A percentile compares a stretch with the other conserved stretches of the same genome.
Conservation (phyloP, 2,797 vertebrate species). For the Halcyon leucocephala region DNA sequence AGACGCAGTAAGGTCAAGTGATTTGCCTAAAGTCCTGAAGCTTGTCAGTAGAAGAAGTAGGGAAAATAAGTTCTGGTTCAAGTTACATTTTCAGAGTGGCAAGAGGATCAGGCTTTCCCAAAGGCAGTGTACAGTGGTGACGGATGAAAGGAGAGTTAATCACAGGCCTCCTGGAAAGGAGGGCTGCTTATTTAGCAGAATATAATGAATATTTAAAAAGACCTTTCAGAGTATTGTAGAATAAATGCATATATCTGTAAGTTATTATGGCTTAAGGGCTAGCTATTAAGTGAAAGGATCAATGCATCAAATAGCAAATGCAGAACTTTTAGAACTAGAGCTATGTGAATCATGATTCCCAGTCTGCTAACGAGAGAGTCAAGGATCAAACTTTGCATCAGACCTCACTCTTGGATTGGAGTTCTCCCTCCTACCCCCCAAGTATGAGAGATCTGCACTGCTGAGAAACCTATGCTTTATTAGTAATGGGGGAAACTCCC, state of each 20-base stretch:
- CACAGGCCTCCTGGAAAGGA: slow-evolving; percentile 57
- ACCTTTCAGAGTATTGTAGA: slow-evolving; percentile 61
- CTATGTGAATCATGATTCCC: background rate
- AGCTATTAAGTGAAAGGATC: slow-evolving; percentile 61
- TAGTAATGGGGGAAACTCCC: background rate
- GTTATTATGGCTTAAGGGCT: slow-evolving; percentile 66
- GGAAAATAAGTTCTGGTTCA: slow-evolving; percentile 42
- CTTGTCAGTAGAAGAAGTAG: background rate
- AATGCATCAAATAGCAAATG: slow-evolving; percentile 64
- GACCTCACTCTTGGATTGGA: background rate
- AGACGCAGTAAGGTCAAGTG: slow-evolving; percentile 23
- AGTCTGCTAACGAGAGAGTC: background rate
- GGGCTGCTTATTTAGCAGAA: slow-evolving; percentile 68
- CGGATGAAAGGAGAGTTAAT: slow-evolving; percentile 58
- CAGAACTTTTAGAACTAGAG: slow-evolving; percentile 27
- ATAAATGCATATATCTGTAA: slow-evolving; percentile 71
- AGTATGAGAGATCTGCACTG: background rate
- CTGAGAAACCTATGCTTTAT: background rate
- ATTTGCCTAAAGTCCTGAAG: background rate
- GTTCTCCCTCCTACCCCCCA: background rate
- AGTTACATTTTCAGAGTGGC: slow-evolving; percentile 5
- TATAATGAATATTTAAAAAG: slow-evolving; percentile 71
- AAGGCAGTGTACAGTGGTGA: slow-evolving; percentile 24
- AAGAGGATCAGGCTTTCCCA: slow-evolving; percentile 45
- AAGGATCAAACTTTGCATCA: background rate